Evolutionary conservation across 2,888 invertebrate species (phyloP).

Genomic region (Archaeoteleia sp.): DNA sequence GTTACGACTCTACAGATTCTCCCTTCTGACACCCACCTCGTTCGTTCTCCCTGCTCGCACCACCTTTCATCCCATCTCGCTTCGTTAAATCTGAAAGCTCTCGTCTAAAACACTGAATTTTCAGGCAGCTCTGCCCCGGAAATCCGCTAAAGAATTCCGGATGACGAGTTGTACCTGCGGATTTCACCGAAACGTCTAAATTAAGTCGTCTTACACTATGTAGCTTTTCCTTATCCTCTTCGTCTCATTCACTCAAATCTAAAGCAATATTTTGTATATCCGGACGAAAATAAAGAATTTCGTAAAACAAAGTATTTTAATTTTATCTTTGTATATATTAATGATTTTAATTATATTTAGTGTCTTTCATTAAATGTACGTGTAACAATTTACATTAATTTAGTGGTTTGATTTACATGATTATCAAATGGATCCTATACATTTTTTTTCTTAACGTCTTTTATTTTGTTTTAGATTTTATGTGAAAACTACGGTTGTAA

Average conservation of each 20-base stretch:
- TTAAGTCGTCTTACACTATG: slow-evolving; percentile 39
- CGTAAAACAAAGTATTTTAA: neutral
- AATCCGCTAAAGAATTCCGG: slow-evolving; percentile 50
- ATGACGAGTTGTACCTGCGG: slow-evolving; percentile 41
- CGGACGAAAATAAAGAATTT: slow-evolving; percentile 4
- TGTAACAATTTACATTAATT: too few relatives aligned
- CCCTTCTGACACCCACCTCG: slow-evolving; percentile 31
- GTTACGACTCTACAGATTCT: slow-evolving; percentile 37
- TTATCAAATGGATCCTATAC: too few relatives aligned
- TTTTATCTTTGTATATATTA: too few relatives aligned
- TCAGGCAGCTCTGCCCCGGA: slow-evolving; percentile 44
- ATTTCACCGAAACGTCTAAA: slow-evolving; percentile 46
- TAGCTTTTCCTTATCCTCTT: slow-evolving; percentile 26
- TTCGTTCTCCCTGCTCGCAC: slow-evolving; percentile 37
- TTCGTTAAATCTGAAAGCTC: slow-evolving; percentile 56
- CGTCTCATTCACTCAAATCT: slow-evolving; percentile 32
- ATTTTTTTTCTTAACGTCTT: too few relatives aligned
- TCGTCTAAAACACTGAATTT: slow-evolving; percentile 50
- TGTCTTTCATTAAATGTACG: too few relatives aligned
- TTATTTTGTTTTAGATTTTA: too few relatives aligned
- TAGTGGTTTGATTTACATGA: too few relatives aligned
- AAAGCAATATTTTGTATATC: slow-evolving; percentile 39
- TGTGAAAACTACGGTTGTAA: too few relatives aligned
- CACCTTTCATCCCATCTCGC: slow-evolving; percentile 53
- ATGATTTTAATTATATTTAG: too few relatives aligned